Base-by-base conservation (phyloP, 2,797 vertebrate species). In the Gambusia yucatana region DNA sequence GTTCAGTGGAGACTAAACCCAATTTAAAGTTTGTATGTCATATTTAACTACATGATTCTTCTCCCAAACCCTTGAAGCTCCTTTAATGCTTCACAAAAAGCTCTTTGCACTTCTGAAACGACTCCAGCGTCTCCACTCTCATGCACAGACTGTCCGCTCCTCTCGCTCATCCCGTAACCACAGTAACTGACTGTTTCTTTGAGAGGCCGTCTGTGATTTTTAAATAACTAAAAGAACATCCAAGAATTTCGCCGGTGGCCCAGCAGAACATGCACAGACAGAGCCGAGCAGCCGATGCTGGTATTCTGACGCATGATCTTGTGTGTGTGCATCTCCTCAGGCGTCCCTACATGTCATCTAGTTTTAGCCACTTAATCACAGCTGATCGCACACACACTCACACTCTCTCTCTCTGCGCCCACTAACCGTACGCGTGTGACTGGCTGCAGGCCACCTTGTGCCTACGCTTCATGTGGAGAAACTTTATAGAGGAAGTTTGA, bases 351-450 rank as follows among this genome's bases (percentile, higher is more conserved):
- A 84, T 72, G 81, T 86, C 85, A 43, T 82, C 79, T 91, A 81
- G 86, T 87, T 91, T 90, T 85, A 85, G 85, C 77, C 77, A 81
- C 85, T 94, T 87, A 85, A 80, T 91, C 89, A 83, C 90, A 89
- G 90, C 83, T 89, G 88, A 91, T 87, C 47, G 28, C 36, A 39
- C 33, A 20, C 61, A 22, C 14, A 3, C 22, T n/a, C 22, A n/a
- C 25, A 0, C 25, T 10, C 30, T 36, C 13, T 10, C 79, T n/a
- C 41, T 28, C 85, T 86, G 78, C 87, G 86, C 91, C 88, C 90
- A 90, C 89, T 86, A 77, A 79, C 84, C 82, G 79, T 86, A 80
- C n/a, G 57, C 77, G 84, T 85, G 86, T 55, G 84, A 79, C 73
- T 89, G 88, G 87, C 92, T 86, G 79, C 55, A 69, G 76, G 84